Percentiles rank a stretch among this genome's conserved stretches.
These are phyloP conservation scores for Diachasma alloeum DNA, from an alignment of 1,140 invertebrate species.

Conservation along the genomic window DNA sequence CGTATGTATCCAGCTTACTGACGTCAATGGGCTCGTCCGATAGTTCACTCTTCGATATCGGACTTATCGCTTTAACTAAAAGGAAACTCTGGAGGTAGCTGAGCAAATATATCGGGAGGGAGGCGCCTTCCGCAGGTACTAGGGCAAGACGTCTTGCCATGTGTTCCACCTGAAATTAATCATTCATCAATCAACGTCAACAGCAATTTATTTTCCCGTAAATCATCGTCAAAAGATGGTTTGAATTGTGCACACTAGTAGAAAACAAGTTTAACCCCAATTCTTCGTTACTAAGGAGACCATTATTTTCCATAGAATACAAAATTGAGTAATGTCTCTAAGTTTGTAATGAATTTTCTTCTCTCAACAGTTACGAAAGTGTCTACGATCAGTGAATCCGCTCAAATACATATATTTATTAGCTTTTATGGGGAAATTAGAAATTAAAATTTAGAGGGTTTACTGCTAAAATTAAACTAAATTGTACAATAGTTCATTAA, in stretches of 20 bases:
- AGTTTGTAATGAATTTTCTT: too few species aligned
- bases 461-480: too few species aligned
- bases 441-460: too few species aligned
- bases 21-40: slow-evolving; percentile 76
- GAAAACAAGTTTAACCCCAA: too few species aligned
- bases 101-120: slow-evolving; percentile 82
- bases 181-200: background rate
- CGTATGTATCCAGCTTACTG: slow-evolving; percentile 81
- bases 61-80: slow-evolving; percentile 71
- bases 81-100: slow-evolving; percentile 87
- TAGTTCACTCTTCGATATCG: slow-evolving; percentile 75
- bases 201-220: background rate
- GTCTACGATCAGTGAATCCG: too few species aligned
- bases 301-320: too few species aligned
- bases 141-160: slow-evolving; percentile 80
- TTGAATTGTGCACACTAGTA: too few species aligned
- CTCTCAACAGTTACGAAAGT: too few species aligned
- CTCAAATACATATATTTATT: background rate
- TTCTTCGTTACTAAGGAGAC: too few species aligned
- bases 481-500: too few species aligned
- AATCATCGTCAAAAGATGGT: background rate
- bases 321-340: too few species aligned
- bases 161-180: slow-evolving; percentile 68
- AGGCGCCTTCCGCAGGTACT: slow-evolving; percentile 83
- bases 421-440: background rate